Base-by-base conservation (phyloP, 2,888 invertebrate species). In the Pecten maximus region DNA sequence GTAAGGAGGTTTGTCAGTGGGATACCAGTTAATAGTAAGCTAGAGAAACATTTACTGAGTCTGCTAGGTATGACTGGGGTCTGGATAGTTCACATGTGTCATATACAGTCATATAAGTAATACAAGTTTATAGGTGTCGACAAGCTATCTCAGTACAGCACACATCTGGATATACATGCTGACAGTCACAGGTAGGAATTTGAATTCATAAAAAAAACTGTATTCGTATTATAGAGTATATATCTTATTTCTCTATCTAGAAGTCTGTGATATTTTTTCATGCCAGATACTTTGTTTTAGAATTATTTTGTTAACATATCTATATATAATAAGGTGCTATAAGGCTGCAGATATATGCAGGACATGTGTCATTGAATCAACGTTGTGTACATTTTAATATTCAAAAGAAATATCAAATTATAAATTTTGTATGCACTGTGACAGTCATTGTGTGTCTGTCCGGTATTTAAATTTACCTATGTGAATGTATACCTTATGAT, bases 81-180 rank as follows among this genome's bases (percentile, higher is more conserved):
- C 74, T 60, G 60, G 60, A 74, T 23, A 74, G 74, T 74, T 28
- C 74, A 74, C 74, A 74, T 74, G 74, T 74, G 74, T 74, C 74
- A 74, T 74, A 74, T 28, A n/a, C 16, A 74, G 35, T 74, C 35
- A 74, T 35, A 74, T 35, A 74, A 15, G 10, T 35, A 74, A 74
- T 54, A 23, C n/a, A n/a, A n/a, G 44, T n/a, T n/a, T 74, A 16
- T 3, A 74, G 60, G 35, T 74, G 74, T 74, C 54, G 19, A n/a
- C n/a, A n/a, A 44, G 16, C 0, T 54, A 54, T 1, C 19, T 54
- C 74, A 44, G 44, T 44, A 35, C 74, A 74, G 15, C 35, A 35
- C 74, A 74, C 10, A 35, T n/a, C 28, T 74, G 74, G 74, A 74
- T 74, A 35, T 74, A 28, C 74, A 28, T 74, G 74, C 35, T 35